A percentile compares a stretch with the other conserved stretches of the same genome.
Conservation (phyloP, 2,113 vertebrate species). For the Prinia subflava region DNA sequence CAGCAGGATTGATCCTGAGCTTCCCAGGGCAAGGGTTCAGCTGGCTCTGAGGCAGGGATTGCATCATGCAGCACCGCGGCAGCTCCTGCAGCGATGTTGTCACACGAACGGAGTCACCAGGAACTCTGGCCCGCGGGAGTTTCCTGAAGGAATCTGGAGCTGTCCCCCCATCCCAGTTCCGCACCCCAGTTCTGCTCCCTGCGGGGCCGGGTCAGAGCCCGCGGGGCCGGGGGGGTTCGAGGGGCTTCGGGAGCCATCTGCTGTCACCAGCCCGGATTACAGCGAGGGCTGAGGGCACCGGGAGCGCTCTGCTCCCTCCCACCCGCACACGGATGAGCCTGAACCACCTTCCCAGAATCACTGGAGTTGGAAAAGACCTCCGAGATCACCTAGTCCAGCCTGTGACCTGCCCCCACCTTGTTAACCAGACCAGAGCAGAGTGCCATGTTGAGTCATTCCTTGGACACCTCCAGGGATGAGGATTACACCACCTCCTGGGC, state of each 20-base stretch:
- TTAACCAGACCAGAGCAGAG: not conserved
- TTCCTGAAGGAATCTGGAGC: not conserved
- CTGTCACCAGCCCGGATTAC: not conserved
- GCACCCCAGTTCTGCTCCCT: accelerated
- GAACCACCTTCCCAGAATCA: not conserved
- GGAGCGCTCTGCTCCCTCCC: not conserved
- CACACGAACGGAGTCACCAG: accelerated
- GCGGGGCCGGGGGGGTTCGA: not conserved
- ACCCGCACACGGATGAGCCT: not conserved
- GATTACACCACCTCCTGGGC: no score
- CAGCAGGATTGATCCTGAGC: accelerated
- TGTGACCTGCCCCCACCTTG: not conserved
- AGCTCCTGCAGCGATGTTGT: not conserved
- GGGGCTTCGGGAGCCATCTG: slow-evolving; percentile 7
- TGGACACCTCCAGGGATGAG: not conserved
- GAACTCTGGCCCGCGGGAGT: not conserved
- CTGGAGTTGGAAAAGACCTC: not conserved
- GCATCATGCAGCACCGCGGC: not conserved
- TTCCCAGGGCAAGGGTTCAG: no score
- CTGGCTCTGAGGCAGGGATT: not conserved
- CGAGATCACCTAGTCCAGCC: not conserved
- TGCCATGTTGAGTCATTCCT: not conserved
- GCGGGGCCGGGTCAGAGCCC: not conserved
- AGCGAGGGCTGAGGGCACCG: not conserved
- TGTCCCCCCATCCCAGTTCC: accelerated